Evolutionary conservation across 92 coral and sea anemone species (phyloP).

Genomic region (Siderastrea siderea): DNA sequence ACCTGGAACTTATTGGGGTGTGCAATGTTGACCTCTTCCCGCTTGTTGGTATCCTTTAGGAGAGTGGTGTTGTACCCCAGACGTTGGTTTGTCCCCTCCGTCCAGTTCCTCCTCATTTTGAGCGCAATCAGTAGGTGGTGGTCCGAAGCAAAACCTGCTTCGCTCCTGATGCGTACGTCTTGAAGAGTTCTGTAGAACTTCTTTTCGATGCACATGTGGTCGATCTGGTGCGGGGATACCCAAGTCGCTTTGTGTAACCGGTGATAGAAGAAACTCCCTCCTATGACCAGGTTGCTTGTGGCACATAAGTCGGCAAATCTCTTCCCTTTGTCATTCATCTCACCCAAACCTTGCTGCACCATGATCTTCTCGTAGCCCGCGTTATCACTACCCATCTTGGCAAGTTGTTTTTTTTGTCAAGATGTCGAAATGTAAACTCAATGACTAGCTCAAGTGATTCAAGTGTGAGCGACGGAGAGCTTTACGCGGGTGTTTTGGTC

Average conservation of each 20-base stretch:
- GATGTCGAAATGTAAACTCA: too few species aligned
- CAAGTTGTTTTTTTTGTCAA: neutral
- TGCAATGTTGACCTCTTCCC: too few species aligned
- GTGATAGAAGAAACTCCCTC: conserved; percentile 30
- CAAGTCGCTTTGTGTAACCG: conserved; percentile 29
- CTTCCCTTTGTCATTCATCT: conserved; percentile 24
- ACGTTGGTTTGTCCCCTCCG: neutral
- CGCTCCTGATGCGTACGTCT: conserved; percentile 22
- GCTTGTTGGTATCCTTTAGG: too few species aligned
- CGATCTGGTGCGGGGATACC: conserved; percentile 41
- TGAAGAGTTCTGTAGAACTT: neutral
- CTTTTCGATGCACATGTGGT: conserved; percentile 29
- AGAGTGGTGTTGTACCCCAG: neutral
- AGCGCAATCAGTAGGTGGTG: conserved; percentile 25
- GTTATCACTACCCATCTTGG: neutral
- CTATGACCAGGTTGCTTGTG: conserved; percentile 36
- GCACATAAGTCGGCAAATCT: conserved; percentile 30
- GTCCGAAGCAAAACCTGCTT: conserved; percentile 33
- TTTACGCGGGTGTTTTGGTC: too few species aligned
- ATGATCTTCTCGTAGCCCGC: conserved; percentile 1
- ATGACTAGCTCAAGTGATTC: too few species aligned
- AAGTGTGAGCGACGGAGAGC: too few species aligned
- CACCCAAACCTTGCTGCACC: conserved; percentile 31
- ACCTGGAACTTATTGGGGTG: too few species aligned
- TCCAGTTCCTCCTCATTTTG: conserved; percentile 15